These are phyloP conservation scores for Paramisgurnus dabryanus DNA, from an alignment of 2,113 vertebrate genomes.

Conservation along the genomic window DNA sequence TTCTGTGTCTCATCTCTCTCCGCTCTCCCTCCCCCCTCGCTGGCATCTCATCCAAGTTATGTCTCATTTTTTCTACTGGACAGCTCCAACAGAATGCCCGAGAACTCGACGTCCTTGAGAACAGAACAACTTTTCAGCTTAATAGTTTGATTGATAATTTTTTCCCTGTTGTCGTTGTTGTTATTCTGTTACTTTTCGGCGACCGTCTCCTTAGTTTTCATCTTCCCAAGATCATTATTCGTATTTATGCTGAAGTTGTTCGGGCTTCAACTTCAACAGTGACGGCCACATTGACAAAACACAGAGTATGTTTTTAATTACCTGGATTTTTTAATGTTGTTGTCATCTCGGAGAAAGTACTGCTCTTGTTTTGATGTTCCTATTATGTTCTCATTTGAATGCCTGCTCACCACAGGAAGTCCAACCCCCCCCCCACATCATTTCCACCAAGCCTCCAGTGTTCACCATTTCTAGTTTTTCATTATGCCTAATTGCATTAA, in stretches of 20 bases:
- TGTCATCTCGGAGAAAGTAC: slow-evolving; percentile 72
- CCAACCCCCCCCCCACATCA: slow-evolving; percentile 45
- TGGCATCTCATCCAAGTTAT: slow-evolving; percentile 69
- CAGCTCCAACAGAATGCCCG: slow-evolving; percentile 60
- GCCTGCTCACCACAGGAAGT: slow-evolving; percentile 72
- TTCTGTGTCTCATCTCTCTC: slow-evolving; percentile 58
- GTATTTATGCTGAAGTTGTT: slow-evolving; percentile 39
- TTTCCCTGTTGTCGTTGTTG: slow-evolving; percentile 36
- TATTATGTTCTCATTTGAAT: slow-evolving; percentile 74
- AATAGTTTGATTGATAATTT: slow-evolving; percentile 67
- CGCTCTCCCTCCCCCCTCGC: slow-evolving; percentile 56
- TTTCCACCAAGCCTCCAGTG: slow-evolving; percentile 39
- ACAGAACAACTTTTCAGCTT: slow-evolving; percentile 69
- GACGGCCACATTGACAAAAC: slow-evolving; percentile 76
- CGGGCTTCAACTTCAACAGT: slow-evolving; percentile 59
- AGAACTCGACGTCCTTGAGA: slow-evolving; percentile 67
- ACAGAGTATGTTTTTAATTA: slow-evolving; percentile 76
- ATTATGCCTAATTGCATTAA: slow-evolving; percentile 76
- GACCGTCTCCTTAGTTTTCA: slow-evolving; percentile 13
- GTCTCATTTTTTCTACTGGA: slow-evolving; percentile 66
- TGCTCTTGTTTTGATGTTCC: slow-evolving; percentile 68
- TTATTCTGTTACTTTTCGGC: slow-evolving; percentile 30
- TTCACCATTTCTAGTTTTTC: slow-evolving; percentile 60
- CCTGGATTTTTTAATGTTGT: slow-evolving; percentile 70
- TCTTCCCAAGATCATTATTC: slow-evolving; percentile 64